Percentiles rank a stretch among this genome's conserved stretches.
Evolutionary conservation across 2,797 vertebrate species (phyloP).

Genomic region (Passerculus sandwichensis): DNA sequence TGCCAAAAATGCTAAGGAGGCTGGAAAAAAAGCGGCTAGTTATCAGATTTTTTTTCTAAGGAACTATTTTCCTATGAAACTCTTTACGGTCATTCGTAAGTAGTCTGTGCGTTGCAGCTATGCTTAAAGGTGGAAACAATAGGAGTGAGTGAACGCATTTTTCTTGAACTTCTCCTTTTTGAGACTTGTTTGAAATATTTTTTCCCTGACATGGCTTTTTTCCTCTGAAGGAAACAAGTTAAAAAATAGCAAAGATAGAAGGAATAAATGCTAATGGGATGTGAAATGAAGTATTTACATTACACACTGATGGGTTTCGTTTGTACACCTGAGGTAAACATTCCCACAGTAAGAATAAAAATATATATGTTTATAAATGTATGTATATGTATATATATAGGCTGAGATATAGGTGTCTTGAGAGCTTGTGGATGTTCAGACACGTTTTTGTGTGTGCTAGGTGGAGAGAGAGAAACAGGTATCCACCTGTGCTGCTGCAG

Average conservation of each 20-base stretch:
- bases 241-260: background rate
- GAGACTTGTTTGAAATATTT: background rate
- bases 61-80: background rate
- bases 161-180: background rate
- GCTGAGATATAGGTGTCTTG: background rate
- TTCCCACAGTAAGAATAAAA: background rate
- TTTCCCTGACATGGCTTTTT: background rate
- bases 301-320: background rate
- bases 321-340: background rate
- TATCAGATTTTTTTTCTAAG: background rate
- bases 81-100: background rate
- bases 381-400: background rate
- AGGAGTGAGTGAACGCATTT: background rate
- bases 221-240: background rate
- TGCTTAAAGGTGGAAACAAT: background rate
- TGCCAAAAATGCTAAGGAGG: background rate
- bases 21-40: background rate
- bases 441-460: rapidly evolving
- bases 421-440: background rate
- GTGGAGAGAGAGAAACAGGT: background rate
- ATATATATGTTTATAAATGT: background rate
- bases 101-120: rapidly evolving
- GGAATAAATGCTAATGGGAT: background rate
- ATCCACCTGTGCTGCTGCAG: background rate
- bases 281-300: background rate